These are phyloP conservation scores for Atrichornis clamosus DNA, from an alignment of 2,113 vertebrate species.

Conservation along the genomic window DNA sequence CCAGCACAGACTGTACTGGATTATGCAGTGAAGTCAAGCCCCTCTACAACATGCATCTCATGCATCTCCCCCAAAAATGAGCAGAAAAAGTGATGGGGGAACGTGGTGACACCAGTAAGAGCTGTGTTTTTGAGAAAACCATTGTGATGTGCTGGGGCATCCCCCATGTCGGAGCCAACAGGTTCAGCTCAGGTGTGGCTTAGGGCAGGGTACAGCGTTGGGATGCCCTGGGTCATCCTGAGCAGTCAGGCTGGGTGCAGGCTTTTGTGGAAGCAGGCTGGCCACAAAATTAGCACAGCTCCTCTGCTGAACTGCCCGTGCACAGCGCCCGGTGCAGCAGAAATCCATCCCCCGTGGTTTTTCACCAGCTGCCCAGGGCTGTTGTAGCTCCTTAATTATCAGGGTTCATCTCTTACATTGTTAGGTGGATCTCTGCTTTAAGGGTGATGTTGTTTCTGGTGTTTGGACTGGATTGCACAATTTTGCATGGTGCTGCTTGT, in stretches of 20 bases:
- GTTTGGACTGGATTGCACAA: not conserved
- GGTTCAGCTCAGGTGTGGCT: not conserved
- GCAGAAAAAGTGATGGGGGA: not conserved
- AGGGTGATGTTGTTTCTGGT: not conserved
- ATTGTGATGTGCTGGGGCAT: accelerated
- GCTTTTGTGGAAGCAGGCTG: not conserved
- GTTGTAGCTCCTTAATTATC: not conserved
- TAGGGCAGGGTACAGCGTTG: not conserved
- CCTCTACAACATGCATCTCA: not conserved
- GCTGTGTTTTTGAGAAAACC: not conserved
- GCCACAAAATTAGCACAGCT: not conserved
- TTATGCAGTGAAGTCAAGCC: not conserved
- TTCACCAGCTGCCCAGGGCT: not conserved
- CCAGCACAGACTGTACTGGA: not conserved
- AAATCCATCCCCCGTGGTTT: not conserved
- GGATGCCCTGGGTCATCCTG: not conserved
- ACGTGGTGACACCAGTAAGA: not conserved
- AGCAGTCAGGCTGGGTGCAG: not conserved
- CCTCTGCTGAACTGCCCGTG: not conserved
- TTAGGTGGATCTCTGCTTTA: not conserved
- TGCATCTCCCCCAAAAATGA: not conserved
- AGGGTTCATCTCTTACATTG: not conserved
- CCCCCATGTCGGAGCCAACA: not conserved
- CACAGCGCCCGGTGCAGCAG: accelerated
- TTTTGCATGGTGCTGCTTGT: not conserved